A percentile compares a stretch with the other conserved stretches of the same genome.
Evolutionary conservation across 2,113 vertebrate species (phyloP).

Genomic region (Elephantulus edwardii): DNA sequence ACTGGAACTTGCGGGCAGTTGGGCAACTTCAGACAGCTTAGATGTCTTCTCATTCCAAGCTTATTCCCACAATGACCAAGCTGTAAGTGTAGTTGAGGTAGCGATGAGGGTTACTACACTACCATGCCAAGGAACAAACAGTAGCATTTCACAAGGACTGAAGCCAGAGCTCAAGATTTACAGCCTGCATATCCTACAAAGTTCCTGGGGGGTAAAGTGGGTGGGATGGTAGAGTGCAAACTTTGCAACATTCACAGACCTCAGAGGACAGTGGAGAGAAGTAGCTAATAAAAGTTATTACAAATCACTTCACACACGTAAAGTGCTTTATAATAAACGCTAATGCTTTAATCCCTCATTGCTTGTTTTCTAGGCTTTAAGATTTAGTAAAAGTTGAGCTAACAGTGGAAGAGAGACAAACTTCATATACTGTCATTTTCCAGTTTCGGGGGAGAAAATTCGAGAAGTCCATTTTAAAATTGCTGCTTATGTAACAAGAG

Average conservation of each 20-base stretch:
- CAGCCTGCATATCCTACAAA: not conserved
- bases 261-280: slow-evolving; percentile 25
- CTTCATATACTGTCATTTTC: slow-evolving; percentile 56
- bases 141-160: not conserved
- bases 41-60: not conserved
- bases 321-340: slow-evolving; percentile 47
- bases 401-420: slow-evolving; percentile 51
- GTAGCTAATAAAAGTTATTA: slow-evolving; percentile 45
- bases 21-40: not conserved
- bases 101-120: not conserved
- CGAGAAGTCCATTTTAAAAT: slow-evolving; percentile 72
- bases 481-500: slow-evolving; percentile 81
- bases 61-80: not conserved
- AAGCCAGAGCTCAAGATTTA: not conserved
- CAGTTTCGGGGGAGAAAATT: slow-evolving; percentile 51
- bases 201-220: not conserved
- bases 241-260: not conserved
- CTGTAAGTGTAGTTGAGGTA: not conserved
- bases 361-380: not conserved
- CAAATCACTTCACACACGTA: slow-evolving; percentile 11
- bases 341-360: slow-evolving; percentile 40
- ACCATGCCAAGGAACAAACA: not conserved
- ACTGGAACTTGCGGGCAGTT: not conserved
- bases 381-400: slow-evolving; percentile 51
- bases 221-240: not conserved